These are phyloP conservation scores for Chloromyia formosa DNA, from an alignment of 2,888 invertebrate genomes.

Conservation along the genomic window DNA sequence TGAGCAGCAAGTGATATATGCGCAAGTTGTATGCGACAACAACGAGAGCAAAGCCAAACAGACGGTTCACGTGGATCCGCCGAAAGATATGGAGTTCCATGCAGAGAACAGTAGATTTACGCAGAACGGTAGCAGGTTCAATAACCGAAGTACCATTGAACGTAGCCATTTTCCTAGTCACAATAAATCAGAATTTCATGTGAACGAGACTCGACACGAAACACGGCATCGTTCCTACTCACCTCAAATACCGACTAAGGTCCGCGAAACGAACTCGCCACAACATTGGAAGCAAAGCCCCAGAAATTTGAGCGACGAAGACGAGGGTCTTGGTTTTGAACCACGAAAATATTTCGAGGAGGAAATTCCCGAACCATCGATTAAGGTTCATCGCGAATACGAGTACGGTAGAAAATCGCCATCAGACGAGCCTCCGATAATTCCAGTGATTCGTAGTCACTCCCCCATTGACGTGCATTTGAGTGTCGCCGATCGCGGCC, in stretches of 20 bases:
- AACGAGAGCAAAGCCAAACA: slow-evolving; percentile 61
- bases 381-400: slow-evolving; percentile 20
- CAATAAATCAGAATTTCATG: slow-evolving; percentile 53
- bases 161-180: slow-evolving; percentile 47
- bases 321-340: slow-evolving; percentile 82
- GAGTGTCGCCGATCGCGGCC: slow-evolving; percentile 64
- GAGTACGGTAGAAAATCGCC: slow-evolving; percentile 50
- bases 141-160: slow-evolving; percentile 45
- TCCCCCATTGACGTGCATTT: slow-evolving; percentile 61
- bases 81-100: slow-evolving; percentile 52
- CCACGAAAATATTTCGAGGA: slow-evolving; percentile 65
- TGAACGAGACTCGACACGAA: slow-evolving; percentile 53
- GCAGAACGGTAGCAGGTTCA: slow-evolving; percentile 18
- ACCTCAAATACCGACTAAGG: slow-evolving; percentile 53
- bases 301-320: slow-evolving; percentile 73
- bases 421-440: slow-evolving; percentile 69
- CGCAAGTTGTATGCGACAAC: slow-evolving; percentile 76
- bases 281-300: slow-evolving; percentile 62
- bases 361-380: slow-evolving; percentile 51
- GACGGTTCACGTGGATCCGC: slow-evolving; percentile 65
- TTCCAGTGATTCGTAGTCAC: slow-evolving; percentile 71
- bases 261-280: slow-evolving; percentile 55
- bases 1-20: slow-evolving; percentile 69
- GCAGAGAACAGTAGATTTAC: slow-evolving; percentile 47
- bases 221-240: slow-evolving; percentile 49